Evolutionary conservation across 2,888 invertebrate species (phyloP), one percentile per base, ranked within the genome.

Genomic region (Xanthia togata): DNA sequence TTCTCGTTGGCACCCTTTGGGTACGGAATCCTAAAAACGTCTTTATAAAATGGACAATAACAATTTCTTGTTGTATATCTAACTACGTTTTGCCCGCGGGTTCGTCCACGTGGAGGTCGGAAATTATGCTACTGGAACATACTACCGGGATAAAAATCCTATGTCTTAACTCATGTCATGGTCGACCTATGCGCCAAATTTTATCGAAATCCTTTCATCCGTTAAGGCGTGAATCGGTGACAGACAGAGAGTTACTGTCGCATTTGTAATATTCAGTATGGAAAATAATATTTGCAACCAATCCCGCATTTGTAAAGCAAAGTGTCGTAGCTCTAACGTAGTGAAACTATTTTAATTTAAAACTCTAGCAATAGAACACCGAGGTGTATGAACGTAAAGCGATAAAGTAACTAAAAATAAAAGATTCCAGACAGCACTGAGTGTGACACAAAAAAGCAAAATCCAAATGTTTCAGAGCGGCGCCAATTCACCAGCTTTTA

Each of bases 361-460:
- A 71, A 44, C 35, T 64, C 9, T 44, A 41, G 53, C 44, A 41
- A 63, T 69, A 71, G 47, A 73, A 68, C 53, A 65, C 57, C 31
- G 26, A 38, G 38, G 47, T 64, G 26, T 59, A 68, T 63, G 76
- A 73, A 63, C 53, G 50, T 60, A 62, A 14, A 64, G 3, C 69
- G 60, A 64, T 73, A 70, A 67, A 67, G 35, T 68, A 72, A 73
- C 47, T 60, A 67, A 47, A 80, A 79, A 70, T 59, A 80, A 80
- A 74, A 65, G 44, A 44, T 35, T 67, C 14, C 55, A 31, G 14
- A 38, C n/a, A 31, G 53, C 73, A 35, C 50, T 26, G 65, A 76
- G 65, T 68, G 77, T 70, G 69, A 70, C 55, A 67, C 47, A 84
- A 80, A 84, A 82, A 83, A 70, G 53, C 17, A 38, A 72, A 60